phyloP scores from a whole-genome alignment of 2,797 vertebrate genomes.

The Sebastes oblongus region DNA sequence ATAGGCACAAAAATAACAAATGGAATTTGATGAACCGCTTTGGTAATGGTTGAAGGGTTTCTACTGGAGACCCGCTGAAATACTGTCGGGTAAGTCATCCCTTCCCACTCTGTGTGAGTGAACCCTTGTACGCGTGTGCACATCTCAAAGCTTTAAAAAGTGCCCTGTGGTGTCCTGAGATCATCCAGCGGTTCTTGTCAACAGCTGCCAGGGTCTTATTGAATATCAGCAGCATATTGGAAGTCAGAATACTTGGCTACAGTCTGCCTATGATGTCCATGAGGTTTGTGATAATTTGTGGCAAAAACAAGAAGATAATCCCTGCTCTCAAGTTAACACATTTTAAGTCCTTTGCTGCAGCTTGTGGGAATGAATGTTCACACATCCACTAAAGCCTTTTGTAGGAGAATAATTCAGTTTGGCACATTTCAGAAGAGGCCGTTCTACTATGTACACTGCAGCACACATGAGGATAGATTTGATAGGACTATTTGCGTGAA shows the following conservation, averaged over 20 bases:
- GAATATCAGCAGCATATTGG: constrained; percentile 33
- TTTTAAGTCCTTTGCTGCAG: constrained; percentile 5
- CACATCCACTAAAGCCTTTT: neutral
- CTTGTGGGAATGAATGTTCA: neutral
- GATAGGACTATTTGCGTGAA: neutral
- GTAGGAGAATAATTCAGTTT: neutral
- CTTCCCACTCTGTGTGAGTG: neutral
- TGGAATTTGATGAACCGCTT: neutral
- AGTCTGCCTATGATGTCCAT: constrained; percentile 29
- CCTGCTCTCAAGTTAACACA: constrained; percentile 29
- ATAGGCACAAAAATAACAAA: neutral
- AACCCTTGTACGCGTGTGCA: neutral
- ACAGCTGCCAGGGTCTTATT: constrained; percentile 13
- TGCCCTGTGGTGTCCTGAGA: neutral
- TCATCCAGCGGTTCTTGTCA: neutral
- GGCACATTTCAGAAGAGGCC: neutral
- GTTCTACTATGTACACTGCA: neutral
- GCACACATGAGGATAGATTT: neutral
- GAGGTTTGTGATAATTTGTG: constrained; percentile 30
- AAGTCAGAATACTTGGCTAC: constrained; percentile 22
- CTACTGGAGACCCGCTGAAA: neutral
- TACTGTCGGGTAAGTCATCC: neutral
- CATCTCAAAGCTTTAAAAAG: neutral
- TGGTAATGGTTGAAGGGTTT: neutral
- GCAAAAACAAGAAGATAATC: constrained; percentile 49